phyloP scores from a whole-genome alignment of 2,888 invertebrate species.

The Lepidochrysops patricia region DNA sequence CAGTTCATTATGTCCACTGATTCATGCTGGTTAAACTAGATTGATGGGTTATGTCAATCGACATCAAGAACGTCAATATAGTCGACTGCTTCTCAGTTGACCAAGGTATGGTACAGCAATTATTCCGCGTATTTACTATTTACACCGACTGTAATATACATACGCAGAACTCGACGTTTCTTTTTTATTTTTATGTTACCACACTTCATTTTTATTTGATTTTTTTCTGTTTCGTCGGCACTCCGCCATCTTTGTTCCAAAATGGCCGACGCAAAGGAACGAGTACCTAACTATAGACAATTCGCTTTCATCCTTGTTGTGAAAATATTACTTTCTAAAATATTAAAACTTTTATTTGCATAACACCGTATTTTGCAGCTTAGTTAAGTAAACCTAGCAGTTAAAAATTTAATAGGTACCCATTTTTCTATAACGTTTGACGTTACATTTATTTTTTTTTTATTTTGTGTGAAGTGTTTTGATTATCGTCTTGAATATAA shows the following conservation, averaged over 20 bases:
- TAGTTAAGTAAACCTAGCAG: background rate
- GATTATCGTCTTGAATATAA: no score
- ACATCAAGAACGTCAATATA: background rate
- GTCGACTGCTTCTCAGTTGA: background rate
- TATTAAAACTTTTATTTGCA: background rate
- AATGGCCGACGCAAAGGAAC: background rate
- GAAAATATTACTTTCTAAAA: slow-evolving; percentile 6
- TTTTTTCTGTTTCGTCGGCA: background rate
- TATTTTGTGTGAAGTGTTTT: no score
- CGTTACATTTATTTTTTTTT: no score
- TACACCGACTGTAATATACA: background rate
- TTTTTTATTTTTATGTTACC: background rate
- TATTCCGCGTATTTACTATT: background rate
- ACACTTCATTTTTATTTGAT: no score
- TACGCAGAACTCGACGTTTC: background rate
- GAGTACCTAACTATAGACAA: background rate
- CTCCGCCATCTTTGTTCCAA: background rate
- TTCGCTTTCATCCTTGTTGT: slow-evolving; percentile 13
- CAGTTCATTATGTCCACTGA: background rate
- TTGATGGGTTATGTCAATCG: slow-evolving; percentile 5
- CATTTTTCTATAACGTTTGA: no score
- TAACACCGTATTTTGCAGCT: background rate
- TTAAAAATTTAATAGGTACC: no score
- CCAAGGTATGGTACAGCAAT: no score
- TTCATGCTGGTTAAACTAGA: background rate